A percentile compares a stretch with the other conserved stretches of the same genome.
These are phyloP conservation scores for Leucopsar rothschildi DNA, from an alignment of 2,113 vertebrate species.

Conservation along the genomic window DNA sequence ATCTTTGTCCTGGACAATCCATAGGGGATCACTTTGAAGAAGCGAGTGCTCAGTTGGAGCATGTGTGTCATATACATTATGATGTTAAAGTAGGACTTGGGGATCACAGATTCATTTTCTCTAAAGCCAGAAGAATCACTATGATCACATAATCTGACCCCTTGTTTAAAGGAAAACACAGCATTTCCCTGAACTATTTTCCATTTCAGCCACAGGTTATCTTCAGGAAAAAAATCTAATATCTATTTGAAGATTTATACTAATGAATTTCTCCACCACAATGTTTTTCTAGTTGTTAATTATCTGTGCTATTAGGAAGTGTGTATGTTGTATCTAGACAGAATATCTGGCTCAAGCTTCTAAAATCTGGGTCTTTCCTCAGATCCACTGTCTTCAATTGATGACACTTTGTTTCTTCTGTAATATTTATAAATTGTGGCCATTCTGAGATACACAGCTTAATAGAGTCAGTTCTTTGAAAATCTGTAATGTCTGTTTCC, in stretches of 20 bases:
- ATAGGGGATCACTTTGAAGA: background rate
- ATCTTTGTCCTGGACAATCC: background rate
- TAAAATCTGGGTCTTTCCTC: background rate
- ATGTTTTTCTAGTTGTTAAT: background rate
- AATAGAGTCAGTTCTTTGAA: background rate
- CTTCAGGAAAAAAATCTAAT: background rate
- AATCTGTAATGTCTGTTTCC: background rate
- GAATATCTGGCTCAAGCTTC: background rate
- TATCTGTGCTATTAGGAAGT: background rate
- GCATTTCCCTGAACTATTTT: background rate
- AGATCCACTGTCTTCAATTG: background rate
- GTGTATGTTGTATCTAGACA: background rate
- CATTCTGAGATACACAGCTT: background rate
- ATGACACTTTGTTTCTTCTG: background rate
- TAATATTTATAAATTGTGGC: background rate
- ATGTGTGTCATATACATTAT: background rate
- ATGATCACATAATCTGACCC: background rate
- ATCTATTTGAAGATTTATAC: background rate
- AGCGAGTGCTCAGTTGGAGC: background rate
- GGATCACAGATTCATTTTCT: background rate
- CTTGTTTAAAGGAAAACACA: background rate
- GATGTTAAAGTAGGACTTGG: background rate
- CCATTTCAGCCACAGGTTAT: background rate
- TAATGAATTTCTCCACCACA: background rate
- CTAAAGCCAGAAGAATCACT: background rate